Base-by-base conservation (phyloP, 2,888 invertebrate genomes). In the Drosophila paramelanica region DNA sequence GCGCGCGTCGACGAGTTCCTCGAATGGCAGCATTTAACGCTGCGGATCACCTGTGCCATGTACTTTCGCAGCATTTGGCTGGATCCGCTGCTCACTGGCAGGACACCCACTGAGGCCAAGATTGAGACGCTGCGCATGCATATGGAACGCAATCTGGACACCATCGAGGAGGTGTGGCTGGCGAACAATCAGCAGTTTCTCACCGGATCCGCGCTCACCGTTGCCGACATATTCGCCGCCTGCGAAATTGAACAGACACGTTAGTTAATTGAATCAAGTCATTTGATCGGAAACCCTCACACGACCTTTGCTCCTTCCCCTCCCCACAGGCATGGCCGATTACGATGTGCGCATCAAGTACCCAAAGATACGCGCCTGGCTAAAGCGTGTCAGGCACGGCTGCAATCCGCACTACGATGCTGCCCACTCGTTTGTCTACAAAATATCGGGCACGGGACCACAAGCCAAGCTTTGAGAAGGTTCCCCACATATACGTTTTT, bases 191-290 rank as follows among this genome's bases (percentile, higher is more conserved):
- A 93, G 70, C 80, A 92, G 72, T 89, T 94, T 25, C 93, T 96
- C 11, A 93, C 93, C 1, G 95, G 96, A 0, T 90, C 95, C 79
- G 90, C 93, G n/a, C 92, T 96, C 7, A 94, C 95, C 0, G 94
- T 95, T 2, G 96, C 97, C 0, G 97, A 97, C 91, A 91, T 97
- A 58, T 93, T 96, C 76, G 96, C 95, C 0, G 95, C 95, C 1
- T 95, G 95, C 81, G 97, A 96, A 93, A 91, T 97, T 56, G 96
- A 96, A 91, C 96, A 97, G 91, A 95, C 95, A 39, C 93, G 96
- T 96, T 91, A 93, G 94, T 64, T 2, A 11, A 33, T 5, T n/a
- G 42, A 3, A 13, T 5, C 2, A 20, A 5, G 1, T 14, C 17
- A 25, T 10, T 8, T 1, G 36, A 17, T 38, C 23, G 1, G 1